These are phyloP conservation scores for Minunthozetes semirufus DNA, from an alignment of 2,888 invertebrate species.

Conservation along the genomic window DNA sequence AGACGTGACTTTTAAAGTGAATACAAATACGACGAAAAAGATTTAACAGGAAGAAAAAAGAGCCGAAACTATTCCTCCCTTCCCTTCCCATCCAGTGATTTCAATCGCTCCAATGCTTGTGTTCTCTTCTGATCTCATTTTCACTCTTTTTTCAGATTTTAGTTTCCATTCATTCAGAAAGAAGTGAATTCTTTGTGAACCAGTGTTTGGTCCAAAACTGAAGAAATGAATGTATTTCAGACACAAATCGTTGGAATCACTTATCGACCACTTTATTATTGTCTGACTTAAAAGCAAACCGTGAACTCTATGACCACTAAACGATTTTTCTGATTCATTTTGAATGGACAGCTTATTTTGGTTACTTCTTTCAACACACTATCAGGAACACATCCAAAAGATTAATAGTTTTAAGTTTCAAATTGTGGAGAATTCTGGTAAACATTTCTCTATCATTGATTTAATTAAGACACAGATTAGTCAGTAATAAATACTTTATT, in stretches of 20 bases:
- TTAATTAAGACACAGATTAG: no score
- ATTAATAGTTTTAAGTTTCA: no score
- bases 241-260: neutral
- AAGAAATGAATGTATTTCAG: neutral
- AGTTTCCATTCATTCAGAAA: conserved; percentile 1
- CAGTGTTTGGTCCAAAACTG: neutral
- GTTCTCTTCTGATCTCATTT: neutral
- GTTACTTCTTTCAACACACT: no score
- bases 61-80: neutral
- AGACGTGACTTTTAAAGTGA: neutral
- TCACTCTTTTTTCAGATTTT: neutral
- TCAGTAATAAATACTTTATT: no score
- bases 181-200: neutral
- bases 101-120: neutral
- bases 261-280: conserved; percentile 9
- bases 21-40: neutral
- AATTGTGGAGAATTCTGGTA: no score
- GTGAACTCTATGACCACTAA: neutral
- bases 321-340: neutral
- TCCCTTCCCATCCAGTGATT: neutral
- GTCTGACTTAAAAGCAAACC: neutral
- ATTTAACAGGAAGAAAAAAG: neutral
- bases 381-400: no score
- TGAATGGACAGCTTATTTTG: no score
- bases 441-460: no score